Evolutionary conservation across 2,797 vertebrate genomes (phyloP).

Genomic region (Alosa sapidissima): DNA sequence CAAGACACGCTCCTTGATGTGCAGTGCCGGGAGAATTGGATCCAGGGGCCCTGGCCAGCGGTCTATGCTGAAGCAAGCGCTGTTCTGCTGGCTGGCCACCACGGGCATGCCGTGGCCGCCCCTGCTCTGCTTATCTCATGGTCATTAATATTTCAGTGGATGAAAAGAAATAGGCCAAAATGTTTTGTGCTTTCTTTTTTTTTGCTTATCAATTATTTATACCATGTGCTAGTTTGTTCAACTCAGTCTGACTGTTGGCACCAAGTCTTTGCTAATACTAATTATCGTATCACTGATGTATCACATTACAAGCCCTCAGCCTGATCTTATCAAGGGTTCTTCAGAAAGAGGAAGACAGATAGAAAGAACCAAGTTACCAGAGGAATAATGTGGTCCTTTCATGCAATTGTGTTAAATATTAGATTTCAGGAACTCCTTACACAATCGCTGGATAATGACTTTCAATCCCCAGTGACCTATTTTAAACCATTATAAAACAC

Average conservation of each 20-base stretch:
- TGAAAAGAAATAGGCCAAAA: constrained; percentile 64
- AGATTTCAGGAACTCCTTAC: constrained; percentile 16
- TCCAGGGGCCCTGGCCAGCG: not conserved
- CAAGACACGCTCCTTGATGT: not conserved
- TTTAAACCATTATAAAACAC: constrained; percentile 16
- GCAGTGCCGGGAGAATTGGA: not conserved
- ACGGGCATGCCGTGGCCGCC: not conserved
- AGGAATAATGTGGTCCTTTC: not conserved
- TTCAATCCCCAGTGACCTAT: constrained; percentile 8
- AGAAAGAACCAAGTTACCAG: not conserved
- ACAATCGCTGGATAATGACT: constrained; percentile 18
- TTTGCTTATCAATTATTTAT: constrained; percentile 65
- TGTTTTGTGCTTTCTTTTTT: constrained; percentile 64
- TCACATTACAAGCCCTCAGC: constrained; percentile 50
- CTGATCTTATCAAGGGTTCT: constrained; percentile 21
- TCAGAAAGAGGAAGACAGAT: constrained; percentile 24
- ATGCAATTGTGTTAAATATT: constrained; percentile 1
- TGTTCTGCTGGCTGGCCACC: not conserved
- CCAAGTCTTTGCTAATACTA: constrained; percentile 51
- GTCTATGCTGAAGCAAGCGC: not conserved
- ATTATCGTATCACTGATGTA: constrained; percentile 59
- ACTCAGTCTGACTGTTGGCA: constrained; percentile 38
- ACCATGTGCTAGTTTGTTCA: constrained; percentile 51
- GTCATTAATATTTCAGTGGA: constrained; percentile 64
- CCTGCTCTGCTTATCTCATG: constrained; percentile 50